Conservation (phyloP, 2,797 vertebrate species). For the Rhinoraja longicauda region DNA sequence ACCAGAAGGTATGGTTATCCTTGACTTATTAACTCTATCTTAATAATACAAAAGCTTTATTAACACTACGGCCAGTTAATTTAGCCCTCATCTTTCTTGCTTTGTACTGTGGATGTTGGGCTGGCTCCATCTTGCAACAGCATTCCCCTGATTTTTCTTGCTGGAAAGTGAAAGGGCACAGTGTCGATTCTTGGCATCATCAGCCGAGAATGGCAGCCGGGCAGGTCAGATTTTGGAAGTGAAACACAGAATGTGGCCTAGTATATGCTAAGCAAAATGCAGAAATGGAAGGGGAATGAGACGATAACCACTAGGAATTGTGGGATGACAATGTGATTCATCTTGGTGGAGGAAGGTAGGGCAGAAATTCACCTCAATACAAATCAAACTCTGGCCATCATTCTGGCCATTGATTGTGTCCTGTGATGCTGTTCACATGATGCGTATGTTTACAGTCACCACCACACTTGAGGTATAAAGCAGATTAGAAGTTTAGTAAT, state of each 20-base stretch:
- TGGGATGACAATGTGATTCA: neutral
- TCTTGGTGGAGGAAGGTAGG: neutral
- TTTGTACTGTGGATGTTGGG: neutral
- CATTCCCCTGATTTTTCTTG: constrained; percentile 26
- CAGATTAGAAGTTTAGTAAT: neutral
- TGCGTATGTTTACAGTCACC: neutral
- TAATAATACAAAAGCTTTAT: constrained; percentile 18
- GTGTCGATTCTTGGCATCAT: constrained; percentile 3
- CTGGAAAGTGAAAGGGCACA: constrained; percentile 26
- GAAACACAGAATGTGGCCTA: constrained; percentile 18
- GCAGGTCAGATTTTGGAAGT: neutral
- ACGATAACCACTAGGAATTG: neutral
- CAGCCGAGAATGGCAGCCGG: constrained; percentile 25
- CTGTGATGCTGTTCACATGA: neutral
- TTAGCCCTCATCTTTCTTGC: constrained; percentile 1
- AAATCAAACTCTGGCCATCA: neutral
- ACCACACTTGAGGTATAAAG: neutral
- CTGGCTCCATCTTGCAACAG: neutral
- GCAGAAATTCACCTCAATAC: neutral
- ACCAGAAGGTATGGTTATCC: neutral
- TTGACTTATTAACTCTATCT: neutral
- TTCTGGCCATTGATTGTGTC: neutral
- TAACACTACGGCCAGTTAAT: neutral
- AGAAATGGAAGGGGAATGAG: neutral
- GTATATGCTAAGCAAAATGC: neutral